Evolutionary conservation across 2,797 vertebrate genomes (phyloP).

Genomic region (Fringilla coelebs): DNA sequence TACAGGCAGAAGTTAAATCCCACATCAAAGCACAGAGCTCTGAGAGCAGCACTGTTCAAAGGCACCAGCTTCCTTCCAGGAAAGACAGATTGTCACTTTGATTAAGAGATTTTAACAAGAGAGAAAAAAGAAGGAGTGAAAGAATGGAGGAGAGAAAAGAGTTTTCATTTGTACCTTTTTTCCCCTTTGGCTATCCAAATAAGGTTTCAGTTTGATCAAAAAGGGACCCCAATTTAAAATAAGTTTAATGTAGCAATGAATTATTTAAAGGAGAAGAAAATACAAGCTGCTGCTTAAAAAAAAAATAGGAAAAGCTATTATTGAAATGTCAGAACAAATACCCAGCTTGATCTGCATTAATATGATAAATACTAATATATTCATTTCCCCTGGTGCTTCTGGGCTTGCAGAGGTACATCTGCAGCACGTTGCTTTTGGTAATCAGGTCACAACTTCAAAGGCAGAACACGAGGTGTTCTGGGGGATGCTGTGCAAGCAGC

Average conservation of each 20-base stretch:
- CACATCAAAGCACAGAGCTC: slow-evolving; percentile 72
- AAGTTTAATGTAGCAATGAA: slow-evolving; percentile 60
- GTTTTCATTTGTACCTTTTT: slow-evolving; percentile 13
- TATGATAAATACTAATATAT: slow-evolving; percentile 62
- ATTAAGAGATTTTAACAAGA: slow-evolving; percentile 64
- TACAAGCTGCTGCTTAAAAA: slow-evolving; percentile 38
- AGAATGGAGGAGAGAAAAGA: background rate
- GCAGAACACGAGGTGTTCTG: slow-evolving; percentile 6
- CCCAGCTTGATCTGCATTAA: slow-evolving; percentile 55
- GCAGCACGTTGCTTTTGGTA: slow-evolving; percentile 23
- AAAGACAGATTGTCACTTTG: slow-evolving; percentile 76
- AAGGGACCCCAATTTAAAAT: slow-evolving; percentile 25
- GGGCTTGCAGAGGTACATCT: slow-evolving; percentile 58
- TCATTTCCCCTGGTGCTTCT: slow-evolving; percentile 55
- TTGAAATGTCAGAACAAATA: slow-evolving; percentile 67
- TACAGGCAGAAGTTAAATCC: slow-evolving; percentile 59
- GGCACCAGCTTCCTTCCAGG: slow-evolving; percentile 46
- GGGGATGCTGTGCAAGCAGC: background rate
- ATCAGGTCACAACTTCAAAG: slow-evolving; percentile 64
- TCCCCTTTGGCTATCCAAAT: slow-evolving; percentile 41
- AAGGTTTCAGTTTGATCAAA: slow-evolving; percentile 27
- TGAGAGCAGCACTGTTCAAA: slow-evolving; percentile 56
- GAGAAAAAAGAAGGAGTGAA: slow-evolving; percentile 1
- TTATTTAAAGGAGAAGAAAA: slow-evolving; percentile 51
- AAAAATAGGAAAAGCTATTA: slow-evolving; percentile 39